Conservation (phyloP, 53 echinoderm and acorn worm species). For the Hippasteria phrygiana region DNA sequence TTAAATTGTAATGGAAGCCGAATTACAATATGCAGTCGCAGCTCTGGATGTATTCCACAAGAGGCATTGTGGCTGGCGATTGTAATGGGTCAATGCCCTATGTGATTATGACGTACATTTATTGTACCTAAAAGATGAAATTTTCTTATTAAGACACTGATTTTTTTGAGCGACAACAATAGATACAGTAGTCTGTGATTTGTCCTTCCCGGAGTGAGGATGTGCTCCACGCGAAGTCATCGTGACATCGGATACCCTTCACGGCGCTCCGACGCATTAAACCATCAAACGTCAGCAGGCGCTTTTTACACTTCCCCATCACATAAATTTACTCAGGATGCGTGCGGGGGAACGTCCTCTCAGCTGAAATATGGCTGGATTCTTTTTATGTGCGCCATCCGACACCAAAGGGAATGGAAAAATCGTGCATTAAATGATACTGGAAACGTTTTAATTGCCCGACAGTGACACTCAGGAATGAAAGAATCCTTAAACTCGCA, state of each 20-base stretch:
- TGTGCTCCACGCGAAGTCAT: not conserved
- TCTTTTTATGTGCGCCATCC: conserved; percentile 13
- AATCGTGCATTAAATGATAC: conserved; percentile 24
- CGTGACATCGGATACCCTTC: not conserved
- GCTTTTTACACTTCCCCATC: not conserved
- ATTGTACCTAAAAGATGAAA: not conserved
- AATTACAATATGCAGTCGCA: not conserved
- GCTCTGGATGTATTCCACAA: not conserved
- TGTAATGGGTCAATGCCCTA: not conserved
- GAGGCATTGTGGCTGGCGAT: not conserved
- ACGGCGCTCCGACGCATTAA: conserved; percentile 5
- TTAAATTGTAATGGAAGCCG: not conserved
- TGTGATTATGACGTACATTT: not conserved
- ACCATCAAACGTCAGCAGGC: conserved; percentile 17
- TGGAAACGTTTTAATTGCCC: conserved; percentile 29
- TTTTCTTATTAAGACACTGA: conserved; percentile 1
- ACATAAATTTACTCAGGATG: conserved; percentile 20
- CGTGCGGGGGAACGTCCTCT: not conserved
- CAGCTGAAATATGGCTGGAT: not conserved
- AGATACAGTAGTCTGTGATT: too few relatives aligned
- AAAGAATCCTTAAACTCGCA: not conserved
- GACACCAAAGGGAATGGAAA: conserved; percentile 13
- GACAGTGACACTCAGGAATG: conserved; percentile 6
- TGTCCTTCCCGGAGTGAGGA: too few relatives aligned
- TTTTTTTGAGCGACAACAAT: too few relatives aligned